Percentiles rank a stretch among this genome's conserved stretches.
Conservation (phyloP, 64 coral and sea anemone genomes). For the Acropora yongei region DNA sequence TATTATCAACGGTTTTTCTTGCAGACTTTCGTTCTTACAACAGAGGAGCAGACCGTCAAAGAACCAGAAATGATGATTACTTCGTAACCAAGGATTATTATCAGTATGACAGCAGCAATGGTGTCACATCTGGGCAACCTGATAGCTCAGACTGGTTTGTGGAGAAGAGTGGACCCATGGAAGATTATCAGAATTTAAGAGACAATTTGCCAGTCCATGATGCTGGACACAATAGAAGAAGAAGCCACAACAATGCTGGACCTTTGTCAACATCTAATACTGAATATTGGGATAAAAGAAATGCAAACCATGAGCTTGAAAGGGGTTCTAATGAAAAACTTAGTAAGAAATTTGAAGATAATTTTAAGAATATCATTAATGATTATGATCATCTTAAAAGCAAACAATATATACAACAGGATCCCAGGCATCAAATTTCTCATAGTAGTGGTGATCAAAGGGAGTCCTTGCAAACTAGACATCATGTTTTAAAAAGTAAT, state of each 20-base stretch:
- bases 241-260: background rate
- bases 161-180: background rate
- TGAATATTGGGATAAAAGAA: slow-evolving; percentile 46
- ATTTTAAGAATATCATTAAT: slow-evolving; percentile 22
- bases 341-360: slow-evolving; percentile 30
- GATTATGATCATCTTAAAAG: slow-evolving; percentile 46
- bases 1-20: background rate
- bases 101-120: background rate
- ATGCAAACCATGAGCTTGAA: slow-evolving; percentile 8
- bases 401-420: slow-evolving; percentile 26
- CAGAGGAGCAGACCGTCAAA: background rate
- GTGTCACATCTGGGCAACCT: background rate
- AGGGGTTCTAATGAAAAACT: background rate
- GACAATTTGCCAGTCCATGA: background rate
- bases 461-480: slow-evolving; percentile 17
- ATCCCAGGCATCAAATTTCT: background rate
- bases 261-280: slow-evolving; percentile 23
- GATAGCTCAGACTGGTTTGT: slow-evolving; percentile 18
- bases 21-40: slow-evolving; percentile 18
- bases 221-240: background rate
- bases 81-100: background rate
- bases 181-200: background rate
- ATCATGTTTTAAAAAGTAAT: slow-evolving; percentile 47
- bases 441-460: slow-evolving; percentile 24
- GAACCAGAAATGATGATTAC: background rate